phyloP scores from a whole-genome alignment of 2,797 vertebrate species.

The Nasua narica region DNA sequence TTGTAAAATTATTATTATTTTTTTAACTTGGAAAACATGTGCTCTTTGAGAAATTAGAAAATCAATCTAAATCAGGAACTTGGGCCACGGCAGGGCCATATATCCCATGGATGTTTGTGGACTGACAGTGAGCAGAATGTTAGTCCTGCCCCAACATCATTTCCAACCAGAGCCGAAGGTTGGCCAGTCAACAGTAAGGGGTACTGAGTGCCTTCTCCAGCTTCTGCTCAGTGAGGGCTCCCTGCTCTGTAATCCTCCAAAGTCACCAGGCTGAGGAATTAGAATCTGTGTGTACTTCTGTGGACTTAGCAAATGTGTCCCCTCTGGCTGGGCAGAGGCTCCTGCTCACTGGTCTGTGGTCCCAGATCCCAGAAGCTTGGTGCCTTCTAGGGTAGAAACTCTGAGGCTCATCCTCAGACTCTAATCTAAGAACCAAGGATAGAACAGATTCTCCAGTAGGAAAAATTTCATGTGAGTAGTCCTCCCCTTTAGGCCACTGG shows the following conservation, averaged over 20 bases:
- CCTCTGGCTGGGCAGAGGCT: neutral
- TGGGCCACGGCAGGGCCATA: neutral
- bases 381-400: neutral
- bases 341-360: neutral
- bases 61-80: neutral
- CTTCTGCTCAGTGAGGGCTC: rapidly evolving
- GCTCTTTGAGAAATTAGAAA: neutral
- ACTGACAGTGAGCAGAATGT: neutral
- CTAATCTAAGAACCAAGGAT: neutral
- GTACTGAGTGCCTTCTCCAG: neutral
- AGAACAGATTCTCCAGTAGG: neutral
- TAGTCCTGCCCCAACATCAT: neutral
- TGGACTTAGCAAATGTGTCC: neutral
- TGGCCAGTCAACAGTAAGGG: neutral
- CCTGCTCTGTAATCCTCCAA: rapidly evolving
- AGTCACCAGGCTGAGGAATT: neutral
- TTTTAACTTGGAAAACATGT: neutral
- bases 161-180: no score
- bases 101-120: neutral
- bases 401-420: neutral
- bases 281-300: neutral
- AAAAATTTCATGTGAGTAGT: no score
- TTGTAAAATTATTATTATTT: neutral
- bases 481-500: no score
- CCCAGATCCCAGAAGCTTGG: neutral